A percentile compares a stretch with the other conserved stretches of the same genome.
Evolutionary conservation across 2,797 vertebrate species (phyloP).

Genomic region (Todus mexicanus): DNA sequence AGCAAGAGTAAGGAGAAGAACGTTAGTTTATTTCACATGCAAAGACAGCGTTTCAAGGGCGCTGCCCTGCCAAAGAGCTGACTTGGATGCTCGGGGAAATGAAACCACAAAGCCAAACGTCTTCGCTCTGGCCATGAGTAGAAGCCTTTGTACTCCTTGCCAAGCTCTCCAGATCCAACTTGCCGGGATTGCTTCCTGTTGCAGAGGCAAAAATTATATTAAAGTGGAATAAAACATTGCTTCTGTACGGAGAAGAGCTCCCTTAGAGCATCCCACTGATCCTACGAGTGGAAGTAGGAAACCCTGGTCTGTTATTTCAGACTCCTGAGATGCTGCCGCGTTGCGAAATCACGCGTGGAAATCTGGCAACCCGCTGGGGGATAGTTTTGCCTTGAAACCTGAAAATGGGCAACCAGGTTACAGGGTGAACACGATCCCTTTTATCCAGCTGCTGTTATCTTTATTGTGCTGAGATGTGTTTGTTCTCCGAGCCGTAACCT

Average conservation of each 20-base stretch:
- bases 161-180: constrained; percentile 5
- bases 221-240: not conserved
- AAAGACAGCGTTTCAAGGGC: constrained; percentile 34
- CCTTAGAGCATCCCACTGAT: not conserved
- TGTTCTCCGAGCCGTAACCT: not conserved
- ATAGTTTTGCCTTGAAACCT: not conserved
- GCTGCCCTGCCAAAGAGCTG: not conserved
- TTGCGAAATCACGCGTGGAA: not conserved
- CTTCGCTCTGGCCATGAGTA: not conserved
- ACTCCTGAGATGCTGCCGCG: not conserved
- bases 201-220: not conserved
- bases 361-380: not conserved
- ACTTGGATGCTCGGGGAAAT: not conserved
- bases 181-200: not conserved
- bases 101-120: not conserved
- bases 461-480: not conserved
- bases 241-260: not conserved
- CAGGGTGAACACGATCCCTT: not conserved
- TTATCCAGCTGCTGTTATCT: not conserved
- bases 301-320: not conserved
- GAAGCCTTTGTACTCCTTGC: constrained; percentile 9
- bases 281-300: not conserved
- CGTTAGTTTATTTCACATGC: not conserved
- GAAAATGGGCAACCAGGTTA: not conserved
- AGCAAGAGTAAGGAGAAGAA: not conserved